phyloP scores from a whole-genome alignment of 2,888 invertebrate species.

The Eustalomyia histrio region DNA sequence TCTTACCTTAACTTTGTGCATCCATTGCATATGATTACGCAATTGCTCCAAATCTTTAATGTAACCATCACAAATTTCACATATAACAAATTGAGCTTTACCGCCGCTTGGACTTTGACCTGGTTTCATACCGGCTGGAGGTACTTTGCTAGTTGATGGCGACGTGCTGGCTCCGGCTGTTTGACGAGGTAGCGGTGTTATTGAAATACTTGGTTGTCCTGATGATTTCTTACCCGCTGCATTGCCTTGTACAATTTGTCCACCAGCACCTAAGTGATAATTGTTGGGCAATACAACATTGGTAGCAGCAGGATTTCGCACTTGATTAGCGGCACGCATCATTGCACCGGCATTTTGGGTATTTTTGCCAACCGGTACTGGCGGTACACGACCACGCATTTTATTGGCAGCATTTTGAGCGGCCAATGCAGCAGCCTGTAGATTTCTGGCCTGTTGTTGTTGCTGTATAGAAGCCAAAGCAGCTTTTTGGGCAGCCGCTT shows the following conservation, averaged over 20 bases:
- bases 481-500: slow-evolving; percentile 79
- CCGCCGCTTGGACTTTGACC: slow-evolving; percentile 79
- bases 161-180: slow-evolving; percentile 76
- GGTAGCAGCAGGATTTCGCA: slow-evolving; percentile 74
- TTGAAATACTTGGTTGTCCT: slow-evolving; percentile 91
- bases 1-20: slow-evolving; percentile 92
- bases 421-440: slow-evolving; percentile 77
- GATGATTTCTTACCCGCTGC: slow-evolving; percentile 74
- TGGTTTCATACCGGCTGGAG: slow-evolving; percentile 80
- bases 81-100: slow-evolving; percentile 93
- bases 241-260: slow-evolving; percentile 74
- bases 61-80: slow-evolving; percentile 98
- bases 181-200: slow-evolving; percentile 91
- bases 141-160: slow-evolving; percentile 78
- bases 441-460: slow-evolving; percentile 76
- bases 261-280: slow-evolving; percentile 77
- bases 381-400: slow-evolving; percentile 76
- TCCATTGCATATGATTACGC: slow-evolving; percentile 98
- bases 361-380: slow-evolving; percentile 71
- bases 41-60: slow-evolving; percentile 96
- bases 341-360: slow-evolving; percentile 68
- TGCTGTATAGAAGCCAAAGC: slow-evolving; percentile 78
- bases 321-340: slow-evolving; percentile 72
- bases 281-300: slow-evolving; percentile 78
- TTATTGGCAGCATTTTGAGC: slow-evolving; percentile 76